Conservation (phyloP, 2,888 invertebrate species). For the Machimus atricapillus region DNA sequence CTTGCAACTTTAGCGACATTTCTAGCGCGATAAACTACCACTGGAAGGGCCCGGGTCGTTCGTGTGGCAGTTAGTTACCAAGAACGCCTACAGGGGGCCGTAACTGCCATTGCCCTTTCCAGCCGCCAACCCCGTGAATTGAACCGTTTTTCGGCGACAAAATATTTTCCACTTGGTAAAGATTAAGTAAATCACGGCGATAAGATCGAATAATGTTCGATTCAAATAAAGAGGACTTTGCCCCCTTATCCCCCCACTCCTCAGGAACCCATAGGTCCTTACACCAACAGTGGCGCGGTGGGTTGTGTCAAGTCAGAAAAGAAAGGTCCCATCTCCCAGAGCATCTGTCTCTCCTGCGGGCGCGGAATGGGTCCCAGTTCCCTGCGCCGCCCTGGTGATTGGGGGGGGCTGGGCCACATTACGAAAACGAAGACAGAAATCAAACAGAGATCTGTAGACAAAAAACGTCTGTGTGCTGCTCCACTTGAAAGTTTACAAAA, state of each 20-base stretch:
- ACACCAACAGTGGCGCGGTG: not conserved
- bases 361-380: not conserved
- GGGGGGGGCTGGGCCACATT: slow-evolving; percentile 14
- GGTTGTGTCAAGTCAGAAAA: slow-evolving; percentile 24
- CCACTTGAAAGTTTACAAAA: slow-evolving; percentile 41
- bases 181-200: slow-evolving; percentile 40
- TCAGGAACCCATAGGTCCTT: not conserved
- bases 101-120: not conserved
- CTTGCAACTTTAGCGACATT: not conserved
- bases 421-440: slow-evolving; percentile 41
- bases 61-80: slow-evolving; percentile 12
- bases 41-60: not conserved
- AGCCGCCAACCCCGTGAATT: not conserved
- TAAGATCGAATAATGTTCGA: slow-evolving; percentile 40
- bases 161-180: slow-evolving; percentile 40
- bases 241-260: not conserved
- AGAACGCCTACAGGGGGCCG: slow-evolving; percentile 1
- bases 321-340: slow-evolving; percentile 37
- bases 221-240: slow-evolving; percentile 32
- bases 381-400: not conserved
- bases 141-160: slow-evolving; percentile 34
- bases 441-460: slow-evolving; percentile 40
- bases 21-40: slow-evolving; percentile 23
- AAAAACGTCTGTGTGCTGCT: slow-evolving; percentile 36
- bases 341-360: slow-evolving; percentile 29